Conservation (phyloP, 2,888 invertebrate species). For the Drosophila nr. medialis region DNA sequence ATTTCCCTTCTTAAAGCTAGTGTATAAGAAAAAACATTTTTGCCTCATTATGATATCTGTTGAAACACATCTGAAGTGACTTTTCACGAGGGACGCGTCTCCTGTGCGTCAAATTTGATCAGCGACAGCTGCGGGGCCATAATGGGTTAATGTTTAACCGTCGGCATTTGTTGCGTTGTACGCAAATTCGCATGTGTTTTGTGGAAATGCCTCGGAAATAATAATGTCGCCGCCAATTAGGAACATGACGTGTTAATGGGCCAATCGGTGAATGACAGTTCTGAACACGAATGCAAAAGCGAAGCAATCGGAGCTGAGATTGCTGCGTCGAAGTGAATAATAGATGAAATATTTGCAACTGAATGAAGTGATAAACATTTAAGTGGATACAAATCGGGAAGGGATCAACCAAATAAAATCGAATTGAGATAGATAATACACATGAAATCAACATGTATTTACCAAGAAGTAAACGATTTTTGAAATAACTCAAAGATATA, state of each 20-base stretch:
- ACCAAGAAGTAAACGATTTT: not conserved
- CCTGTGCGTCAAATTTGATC: conserved; percentile 47
- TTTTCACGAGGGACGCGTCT: conserved; percentile 35
- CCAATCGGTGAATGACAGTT: conserved; percentile 37
- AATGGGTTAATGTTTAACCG: conserved; percentile 70
- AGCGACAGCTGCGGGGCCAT: conserved; percentile 36
- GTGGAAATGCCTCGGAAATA: conserved; percentile 44
- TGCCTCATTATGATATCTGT: conserved; percentile 60
- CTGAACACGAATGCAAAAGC: conserved; percentile 17
- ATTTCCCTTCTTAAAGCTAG: not conserved
- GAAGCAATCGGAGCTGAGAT: conserved; percentile 10
- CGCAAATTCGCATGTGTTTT: conserved; percentile 58
- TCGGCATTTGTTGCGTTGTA: conserved; percentile 14
- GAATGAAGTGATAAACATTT: conserved; percentile 20
- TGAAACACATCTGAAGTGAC: conserved; percentile 69
- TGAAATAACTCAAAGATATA: not conserved
- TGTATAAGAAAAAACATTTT: conserved; percentile 12
- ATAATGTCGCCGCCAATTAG: conserved; percentile 69
- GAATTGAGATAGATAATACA: not conserved
- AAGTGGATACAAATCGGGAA: too few relatives aligned
- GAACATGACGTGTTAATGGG: conserved; percentile 51
- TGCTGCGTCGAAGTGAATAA: not conserved
- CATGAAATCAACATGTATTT: not conserved
- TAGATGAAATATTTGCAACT: not conserved
- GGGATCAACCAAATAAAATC: not conserved